These are phyloP conservation scores for Antheraea assamensis DNA, from an alignment of 2,888 invertebrate species.

Conservation along the genomic window DNA sequence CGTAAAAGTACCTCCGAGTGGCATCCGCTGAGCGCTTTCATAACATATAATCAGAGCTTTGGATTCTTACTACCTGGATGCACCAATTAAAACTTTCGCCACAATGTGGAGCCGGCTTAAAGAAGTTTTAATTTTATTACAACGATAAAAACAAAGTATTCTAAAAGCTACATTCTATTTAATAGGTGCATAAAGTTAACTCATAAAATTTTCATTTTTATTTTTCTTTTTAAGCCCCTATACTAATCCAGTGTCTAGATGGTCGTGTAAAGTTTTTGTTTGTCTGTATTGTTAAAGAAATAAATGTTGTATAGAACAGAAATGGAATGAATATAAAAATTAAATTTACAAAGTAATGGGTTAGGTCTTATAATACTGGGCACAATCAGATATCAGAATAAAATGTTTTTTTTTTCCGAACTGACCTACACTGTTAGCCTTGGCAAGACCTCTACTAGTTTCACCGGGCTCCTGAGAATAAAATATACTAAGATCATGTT, in stretches of 20 bases:
- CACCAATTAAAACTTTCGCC: constrained; percentile 62
- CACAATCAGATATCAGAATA: background rate
- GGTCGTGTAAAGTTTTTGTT: background rate
- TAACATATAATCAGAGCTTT: constrained; percentile 31
- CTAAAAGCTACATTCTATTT: background rate
- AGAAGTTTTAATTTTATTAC: constrained; percentile 16
- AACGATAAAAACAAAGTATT: constrained; percentile 1
- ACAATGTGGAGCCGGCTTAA: constrained; percentile 23
- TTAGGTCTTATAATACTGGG: background rate
- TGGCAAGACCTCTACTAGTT: too few relatives aligned
- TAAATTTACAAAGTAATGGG: background rate
- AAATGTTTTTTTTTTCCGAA: too few relatives aligned
- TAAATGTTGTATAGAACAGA: background rate
- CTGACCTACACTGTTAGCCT: too few relatives aligned
- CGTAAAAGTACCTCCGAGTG: constrained; percentile 38
- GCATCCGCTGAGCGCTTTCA: constrained; percentile 12
- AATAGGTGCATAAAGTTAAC: constrained; percentile 8
- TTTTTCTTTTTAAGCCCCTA: background rate
- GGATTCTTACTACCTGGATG: constrained; percentile 46
- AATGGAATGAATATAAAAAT: background rate
- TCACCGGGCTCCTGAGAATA: too few relatives aligned
- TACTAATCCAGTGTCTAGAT: background rate
- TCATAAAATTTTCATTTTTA: constrained; percentile 4
- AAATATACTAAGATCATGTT: too few relatives aligned
- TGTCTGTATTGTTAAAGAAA: background rate